phyloP scores from a whole-genome alignment of 2,113 vertebrate genomes.

The Anseranas semipalmata region DNA sequence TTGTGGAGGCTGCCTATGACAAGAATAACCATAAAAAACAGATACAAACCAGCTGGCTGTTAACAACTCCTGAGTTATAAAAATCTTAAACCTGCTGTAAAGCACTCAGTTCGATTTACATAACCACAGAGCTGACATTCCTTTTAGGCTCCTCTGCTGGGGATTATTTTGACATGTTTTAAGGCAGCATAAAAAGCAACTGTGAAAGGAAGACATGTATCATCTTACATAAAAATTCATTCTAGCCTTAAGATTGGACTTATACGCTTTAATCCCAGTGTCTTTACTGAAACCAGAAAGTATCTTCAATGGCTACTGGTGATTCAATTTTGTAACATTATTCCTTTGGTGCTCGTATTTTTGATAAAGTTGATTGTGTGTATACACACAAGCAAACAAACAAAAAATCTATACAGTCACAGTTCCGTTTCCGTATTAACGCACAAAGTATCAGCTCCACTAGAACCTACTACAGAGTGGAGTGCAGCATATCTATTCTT shows the following conservation, averaged over 20 bases:
- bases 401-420: constrained; percentile 43
- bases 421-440: constrained; percentile 15
- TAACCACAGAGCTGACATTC: constrained; percentile 85
- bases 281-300: constrained; percentile 65
- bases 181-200: constrained; percentile 83
- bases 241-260: constrained; percentile 73
- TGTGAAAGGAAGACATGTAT: constrained; percentile 81
- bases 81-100: constrained; percentile 89
- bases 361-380: constrained; percentile 38
- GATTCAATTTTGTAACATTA: constrained; percentile 65
- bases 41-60: constrained; percentile 89
- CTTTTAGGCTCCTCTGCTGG: constrained; percentile 82
- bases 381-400: not conserved
- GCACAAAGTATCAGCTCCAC: constrained; percentile 18
- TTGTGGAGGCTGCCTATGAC: constrained; percentile 88
- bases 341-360: constrained; percentile 65
- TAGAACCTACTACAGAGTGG: not conserved
- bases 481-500: not conserved
- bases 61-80: constrained; percentile 89
- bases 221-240: constrained; percentile 80
- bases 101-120: constrained; percentile 87
- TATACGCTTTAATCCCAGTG: constrained; percentile 71
- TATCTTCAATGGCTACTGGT: constrained; percentile 61
- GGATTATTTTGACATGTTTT: constrained; percentile 87
- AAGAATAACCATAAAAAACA: constrained; percentile 89